phyloP scores from a whole-genome alignment of 2,797 vertebrate species.

The Premnoplex brunnescens region DNA sequence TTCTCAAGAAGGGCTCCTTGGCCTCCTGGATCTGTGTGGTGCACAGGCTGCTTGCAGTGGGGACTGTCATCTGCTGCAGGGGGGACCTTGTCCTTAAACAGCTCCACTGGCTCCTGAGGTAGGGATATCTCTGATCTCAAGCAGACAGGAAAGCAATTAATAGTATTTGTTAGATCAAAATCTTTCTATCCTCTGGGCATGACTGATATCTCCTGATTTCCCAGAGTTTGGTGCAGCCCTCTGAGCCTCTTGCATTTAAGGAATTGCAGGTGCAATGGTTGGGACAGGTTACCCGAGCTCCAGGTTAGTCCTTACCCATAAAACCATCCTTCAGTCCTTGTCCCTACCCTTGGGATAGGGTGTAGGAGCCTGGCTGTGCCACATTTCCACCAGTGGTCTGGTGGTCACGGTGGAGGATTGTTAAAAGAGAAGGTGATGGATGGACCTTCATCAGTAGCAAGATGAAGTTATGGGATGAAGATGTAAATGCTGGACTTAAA shows the following conservation, averaged over 20 bases:
- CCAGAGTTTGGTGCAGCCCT: background rate
- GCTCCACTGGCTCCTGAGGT: background rate
- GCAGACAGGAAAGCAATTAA: background rate
- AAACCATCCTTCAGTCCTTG: background rate
- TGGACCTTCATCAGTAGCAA: background rate
- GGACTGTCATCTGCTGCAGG: background rate
- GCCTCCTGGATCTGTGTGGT: background rate
- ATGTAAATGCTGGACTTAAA: background rate
- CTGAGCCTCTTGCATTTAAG: background rate
- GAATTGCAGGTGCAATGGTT: background rate
- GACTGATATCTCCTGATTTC: background rate
- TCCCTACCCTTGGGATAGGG: background rate
- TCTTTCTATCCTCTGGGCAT: background rate
- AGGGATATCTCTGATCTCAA: background rate
- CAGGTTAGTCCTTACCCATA: background rate
- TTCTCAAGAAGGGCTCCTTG: background rate
- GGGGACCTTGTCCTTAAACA: background rate
- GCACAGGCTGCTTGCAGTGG: rapidly evolving
- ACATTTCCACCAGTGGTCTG: background rate
- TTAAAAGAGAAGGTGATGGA: background rate
- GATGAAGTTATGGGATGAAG: background rate
- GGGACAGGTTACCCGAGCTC: background rate
- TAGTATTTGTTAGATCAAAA: background rate
- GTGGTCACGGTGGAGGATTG: background rate
- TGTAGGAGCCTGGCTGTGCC: background rate